Evolutionary conservation across 1,140 invertebrate genomes (phyloP), one percentile per base, ranked within the genome.

Genomic region (Cydia splendana): DNA sequence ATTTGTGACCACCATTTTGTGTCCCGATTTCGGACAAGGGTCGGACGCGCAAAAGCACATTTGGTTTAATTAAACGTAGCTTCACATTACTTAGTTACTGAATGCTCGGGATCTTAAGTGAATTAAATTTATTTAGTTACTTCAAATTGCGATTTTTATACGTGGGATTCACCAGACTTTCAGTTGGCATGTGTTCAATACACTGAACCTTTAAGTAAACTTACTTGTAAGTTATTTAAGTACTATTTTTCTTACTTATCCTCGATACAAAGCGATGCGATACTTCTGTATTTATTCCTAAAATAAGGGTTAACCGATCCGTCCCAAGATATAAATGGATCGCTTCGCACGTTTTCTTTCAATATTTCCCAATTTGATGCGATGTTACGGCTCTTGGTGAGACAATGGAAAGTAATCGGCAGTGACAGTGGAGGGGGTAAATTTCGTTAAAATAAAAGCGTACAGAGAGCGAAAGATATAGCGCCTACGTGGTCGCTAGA

Each of bases 381-480:
- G 84, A 85, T 84, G 85, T 87, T 84, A 85, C 80, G 80, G 78
- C 78, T 85, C 82, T 76, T 81, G 84, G 80, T 78, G 84, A 90
- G 88, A 91, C 89, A 93, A 91, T 91, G 87, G 88, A 86, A 90
- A 88, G 87, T 89, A 89, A 91, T 91, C 88, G 91, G 84, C 87
- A 86, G 82, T 90, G 90, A 91, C 89, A 88, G 74, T 87, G 80
- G 87, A 82, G 85, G 87, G 86, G 89, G 84, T 88, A 88, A 91
- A 90, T 91, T 92, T 93, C 86, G 90, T 91, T 91, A 93, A 91
- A 93, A 93, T 91, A 93, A 93, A 93, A 93, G 89, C 88, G 89
- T 84, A 90, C 87, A 85, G 85, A 85, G 88, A 88, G 82, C 82
- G 85, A 88, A 90, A 93, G 90, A 93, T 93, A 93, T 93, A 88